Conservation (phyloP, 2,888 invertebrate genomes). For the Drosophila glabriapex region DNA sequence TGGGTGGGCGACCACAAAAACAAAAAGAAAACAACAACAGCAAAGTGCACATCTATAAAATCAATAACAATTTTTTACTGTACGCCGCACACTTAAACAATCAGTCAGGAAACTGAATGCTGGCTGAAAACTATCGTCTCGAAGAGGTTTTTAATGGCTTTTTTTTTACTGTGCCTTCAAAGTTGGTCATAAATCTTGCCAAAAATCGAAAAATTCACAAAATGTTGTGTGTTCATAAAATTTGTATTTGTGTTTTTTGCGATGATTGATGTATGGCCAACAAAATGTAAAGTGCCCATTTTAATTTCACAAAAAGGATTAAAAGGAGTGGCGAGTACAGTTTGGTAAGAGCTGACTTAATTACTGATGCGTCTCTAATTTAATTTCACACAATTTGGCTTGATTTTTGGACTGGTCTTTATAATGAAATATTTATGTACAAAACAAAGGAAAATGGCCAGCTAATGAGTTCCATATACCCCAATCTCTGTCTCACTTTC, state of each 20-base stretch:
- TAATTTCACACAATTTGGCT: conserved; percentile 64
- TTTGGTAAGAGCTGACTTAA: conserved; percentile 32
- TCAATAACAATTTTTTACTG: conserved; percentile 43
- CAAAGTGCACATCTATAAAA: conserved; percentile 44
- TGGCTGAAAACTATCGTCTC: conserved; percentile 54
- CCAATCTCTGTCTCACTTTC: background rate
- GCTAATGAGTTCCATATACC: conserved; percentile 56
- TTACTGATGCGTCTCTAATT: conserved; percentile 70
- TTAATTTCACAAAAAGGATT: background rate
- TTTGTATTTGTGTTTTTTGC: conserved; percentile 20
- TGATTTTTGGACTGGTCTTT: conserved; percentile 41
- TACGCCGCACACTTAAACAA: conserved; percentile 55
- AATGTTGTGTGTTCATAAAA: conserved; percentile 20
- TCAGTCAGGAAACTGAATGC: conserved; percentile 39
- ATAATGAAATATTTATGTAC: conserved; percentile 56
- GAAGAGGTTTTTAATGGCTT: conserved; percentile 19
- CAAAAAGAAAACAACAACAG: background rate
- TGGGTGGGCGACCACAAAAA: conserved; percentile 14
- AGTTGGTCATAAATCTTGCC: conserved; percentile 48
- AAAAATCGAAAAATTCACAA: conserved; percentile 15
- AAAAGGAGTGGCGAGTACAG: background rate
- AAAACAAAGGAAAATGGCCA: conserved; percentile 58
- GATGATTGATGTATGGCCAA: conserved; percentile 41
- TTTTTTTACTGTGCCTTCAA: conserved; percentile 24
- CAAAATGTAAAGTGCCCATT: background rate